Conservation (phyloP, 92 coral and sea anemone species). For the Epizoanthus ramosus region DNA sequence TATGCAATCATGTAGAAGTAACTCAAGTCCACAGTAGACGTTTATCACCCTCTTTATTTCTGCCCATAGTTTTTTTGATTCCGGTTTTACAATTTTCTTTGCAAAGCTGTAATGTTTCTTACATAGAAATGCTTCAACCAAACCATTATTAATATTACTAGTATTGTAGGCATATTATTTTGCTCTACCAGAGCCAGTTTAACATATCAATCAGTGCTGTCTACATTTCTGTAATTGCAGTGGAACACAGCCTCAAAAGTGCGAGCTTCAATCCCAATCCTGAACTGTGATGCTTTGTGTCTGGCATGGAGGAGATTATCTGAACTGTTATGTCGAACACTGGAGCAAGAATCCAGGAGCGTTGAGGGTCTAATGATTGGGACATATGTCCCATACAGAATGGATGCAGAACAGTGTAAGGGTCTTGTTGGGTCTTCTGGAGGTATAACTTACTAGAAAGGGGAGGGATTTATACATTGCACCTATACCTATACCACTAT, state of each 20-base stretch:
- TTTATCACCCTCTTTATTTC: no score
- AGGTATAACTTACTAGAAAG: no score
- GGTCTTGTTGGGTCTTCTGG: not conserved
- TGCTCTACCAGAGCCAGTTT: not conserved
- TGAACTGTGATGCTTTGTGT: conserved; percentile 70
- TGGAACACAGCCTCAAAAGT: conserved; percentile 68
- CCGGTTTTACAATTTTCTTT: not conserved
- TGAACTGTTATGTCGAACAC: conserved; percentile 47
- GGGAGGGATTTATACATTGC: no score
- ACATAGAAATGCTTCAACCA: not conserved
- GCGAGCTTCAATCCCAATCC: conserved; percentile 49
- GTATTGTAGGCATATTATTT: no score
- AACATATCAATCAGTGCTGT: not conserved
- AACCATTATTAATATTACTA: not conserved
- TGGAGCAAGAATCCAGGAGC: conserved; percentile 36
- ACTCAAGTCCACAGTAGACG: no score
- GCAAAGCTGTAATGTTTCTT: not conserved
- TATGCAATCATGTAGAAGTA: no score
- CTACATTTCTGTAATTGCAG: conserved; percentile 40
- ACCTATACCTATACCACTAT: no score
- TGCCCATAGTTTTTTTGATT: no score
- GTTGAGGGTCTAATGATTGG: conserved; percentile 55
- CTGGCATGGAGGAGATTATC: conserved; percentile 69
- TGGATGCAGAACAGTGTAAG: conserved; percentile 75
- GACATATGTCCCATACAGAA: conserved; percentile 79